A percentile compares a stretch with the other conserved stretches of the same genome.
Evolutionary conservation across 2,113 vertebrate genomes (phyloP).

Genomic region (Eupsittula cactorum): DNA sequence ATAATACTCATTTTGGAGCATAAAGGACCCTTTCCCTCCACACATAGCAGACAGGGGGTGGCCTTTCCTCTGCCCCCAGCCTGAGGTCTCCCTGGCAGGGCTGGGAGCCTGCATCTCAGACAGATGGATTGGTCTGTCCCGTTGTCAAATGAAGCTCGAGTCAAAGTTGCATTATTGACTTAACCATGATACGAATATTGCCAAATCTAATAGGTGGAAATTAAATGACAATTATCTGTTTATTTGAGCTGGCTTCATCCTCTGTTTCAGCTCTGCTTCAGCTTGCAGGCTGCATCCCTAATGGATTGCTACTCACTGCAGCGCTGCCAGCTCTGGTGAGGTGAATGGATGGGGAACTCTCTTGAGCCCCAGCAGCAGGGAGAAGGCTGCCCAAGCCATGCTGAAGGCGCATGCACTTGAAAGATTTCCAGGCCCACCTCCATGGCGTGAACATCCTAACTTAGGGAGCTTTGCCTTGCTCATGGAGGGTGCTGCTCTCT

Average conservation of each 20-base stretch:
- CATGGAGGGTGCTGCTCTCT: not conserved
- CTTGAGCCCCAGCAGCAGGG: not conserved
- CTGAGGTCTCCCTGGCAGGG: not conserved
- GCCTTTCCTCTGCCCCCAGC: not conserved
- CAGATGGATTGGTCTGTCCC: slow-evolving; percentile 5
- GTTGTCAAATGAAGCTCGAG: not conserved
- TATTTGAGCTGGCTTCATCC: slow-evolving; percentile 50
- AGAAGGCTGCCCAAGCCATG: not conserved
- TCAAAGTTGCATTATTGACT: slow-evolving; percentile 50
- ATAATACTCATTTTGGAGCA: not conserved
- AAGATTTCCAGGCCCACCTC: not conserved
- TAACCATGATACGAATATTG: not conserved
- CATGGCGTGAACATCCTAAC: rapidly evolving
- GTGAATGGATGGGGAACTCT: not conserved
- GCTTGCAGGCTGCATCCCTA: not conserved
- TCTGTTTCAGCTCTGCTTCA: not conserved
- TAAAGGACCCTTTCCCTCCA: not conserved
- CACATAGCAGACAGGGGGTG: rapidly evolving
- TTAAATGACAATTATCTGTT: slow-evolving; percentile 61
- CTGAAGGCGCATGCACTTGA: rapidly evolving
- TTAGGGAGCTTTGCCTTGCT: not conserved
- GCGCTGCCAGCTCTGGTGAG: not conserved
- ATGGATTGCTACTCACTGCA: not conserved
- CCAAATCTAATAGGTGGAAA: slow-evolving; percentile 41
- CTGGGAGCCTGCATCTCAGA: not conserved